Evolutionary conservation across 1,140 invertebrate species (phyloP).

Genomic region (Chionoecetes opilio): DNA sequence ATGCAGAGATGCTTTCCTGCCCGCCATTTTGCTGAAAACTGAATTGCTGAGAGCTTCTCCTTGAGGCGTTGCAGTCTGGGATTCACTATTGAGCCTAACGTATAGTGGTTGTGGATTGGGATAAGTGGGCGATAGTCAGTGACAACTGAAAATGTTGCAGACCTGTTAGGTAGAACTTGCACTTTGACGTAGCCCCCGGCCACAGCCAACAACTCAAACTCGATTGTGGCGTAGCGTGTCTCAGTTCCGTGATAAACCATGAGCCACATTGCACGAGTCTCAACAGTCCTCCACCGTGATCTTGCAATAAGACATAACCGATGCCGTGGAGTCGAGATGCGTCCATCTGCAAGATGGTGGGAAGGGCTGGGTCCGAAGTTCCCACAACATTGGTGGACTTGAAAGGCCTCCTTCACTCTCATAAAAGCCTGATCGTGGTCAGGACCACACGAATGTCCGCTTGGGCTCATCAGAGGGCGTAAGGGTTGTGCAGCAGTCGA

Average conservation of each 20-base stretch:
- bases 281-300: not conserved
- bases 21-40: not conserved
- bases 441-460: not conserved
- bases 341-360: not conserved
- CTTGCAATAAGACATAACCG: not conserved
- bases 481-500: not conserved
- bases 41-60: not conserved
- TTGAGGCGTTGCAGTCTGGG: conserved; percentile 32
- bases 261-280: conserved; percentile 1
- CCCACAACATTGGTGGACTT: not conserved
- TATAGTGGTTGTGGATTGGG: conserved; percentile 30
- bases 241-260: not conserved
- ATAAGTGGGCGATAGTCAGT: not conserved
- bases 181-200: conserved; percentile 24
- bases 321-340: not conserved
- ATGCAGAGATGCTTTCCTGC: not conserved
- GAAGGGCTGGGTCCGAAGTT: not conserved
- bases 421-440: not conserved
- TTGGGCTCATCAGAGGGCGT: conserved; percentile 33
- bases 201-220: not conserved
- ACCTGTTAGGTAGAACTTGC: not conserved
- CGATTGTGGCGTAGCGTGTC: not conserved
- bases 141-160: conserved; percentile 1
- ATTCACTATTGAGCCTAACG: not conserved
- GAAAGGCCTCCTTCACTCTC: not conserved